Base-by-base conservation (phyloP, 2,888 invertebrate species). In the Euplagia quadripunctaria region DNA sequence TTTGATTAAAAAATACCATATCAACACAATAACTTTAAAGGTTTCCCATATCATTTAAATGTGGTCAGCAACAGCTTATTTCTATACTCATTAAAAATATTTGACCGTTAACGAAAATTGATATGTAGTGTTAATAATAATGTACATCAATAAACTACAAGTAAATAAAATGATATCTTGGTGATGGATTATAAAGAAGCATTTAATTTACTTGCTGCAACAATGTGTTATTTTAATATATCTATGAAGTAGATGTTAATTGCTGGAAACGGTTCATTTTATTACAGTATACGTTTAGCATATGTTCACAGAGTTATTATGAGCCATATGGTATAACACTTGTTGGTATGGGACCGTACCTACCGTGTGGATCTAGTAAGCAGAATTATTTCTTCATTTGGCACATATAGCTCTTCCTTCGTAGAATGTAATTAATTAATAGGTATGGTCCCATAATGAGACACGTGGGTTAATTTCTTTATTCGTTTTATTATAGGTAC, bases 261-360 rank as follows among this genome's bases (percentile, higher is more conserved):
- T 76, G 66, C 64, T 80, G 68, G 70, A 75, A 75, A 72, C 80
- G 55, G 72, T 3, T n/a, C 12, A 64, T 65, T 80, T 75, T 83
- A 79, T 77, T 78, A 72, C 76, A 72, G 65, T 77, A 77, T 77
- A 68, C 75, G 67, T 81, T 84, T 77, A 78, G 65, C 82, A 83
- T 77, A 84, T 81, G 83, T 80, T 77, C 71, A n/a, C 20, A 11
- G 20, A 70, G 66, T 52, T 67, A 68, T 74, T 64, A 46, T n/a
- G 49, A 67, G 72, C 84, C 83, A 83, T 82, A 79, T 82, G 84
- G 80, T 73, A 64, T 51, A 52, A 58, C 41, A 69, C 61, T 71
- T 49, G 55, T 64, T 68, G 9, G 6, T 61, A 69, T 31, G 9
- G 6, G 46, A 69, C 16, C 4, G 46, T 49, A 61, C 55, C 7